Evolutionary conservation across 2,113 vertebrate genomes (phyloP), one percentile per base, ranked within the genome.

Genomic region (Malaclemys terrapin): DNA sequence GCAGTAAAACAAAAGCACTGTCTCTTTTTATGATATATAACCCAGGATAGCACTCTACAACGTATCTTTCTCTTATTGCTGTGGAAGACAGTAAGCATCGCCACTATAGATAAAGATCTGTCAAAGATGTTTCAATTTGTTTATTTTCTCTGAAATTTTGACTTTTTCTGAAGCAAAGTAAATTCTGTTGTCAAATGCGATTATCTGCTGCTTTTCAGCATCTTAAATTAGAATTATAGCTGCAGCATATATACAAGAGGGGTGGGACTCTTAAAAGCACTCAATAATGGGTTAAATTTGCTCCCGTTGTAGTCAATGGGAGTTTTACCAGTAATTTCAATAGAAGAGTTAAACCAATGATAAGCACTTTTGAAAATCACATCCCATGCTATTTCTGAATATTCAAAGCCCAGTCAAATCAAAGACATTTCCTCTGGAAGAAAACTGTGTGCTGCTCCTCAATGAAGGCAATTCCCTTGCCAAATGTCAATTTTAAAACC

Each of bases 241-340:
- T 88, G 80, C 75, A 81, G 10, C 3, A 82, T 8, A 82, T 10
- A 83, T 78, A 12, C 49, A 50, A 87, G 53, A 89, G 52, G 80
- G 94, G 50, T 91, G 88, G 1, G 2, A 84, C 38, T 84, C 12
- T 24, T 62, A 91, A 92, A 85, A 65, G 82, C 65, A 88, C 91
- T 75, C 65, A 38, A 19, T 38, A n/a, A 69, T 38, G 72, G 9
- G 90, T 85, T 87, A 88, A 56, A 62, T 78, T 72, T 82, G 13
- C 49, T 92, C 91, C 19, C 52, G 53, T 45, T 82, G 52, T 94
- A 69, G 84, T 89, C 85, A 92, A 59, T 0, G 1, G 20, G 2
- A 29, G 35, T 94, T 8, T 92, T 87, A 89, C 38, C n/a, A 84
- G 86, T 94, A 93, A 95, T 94, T 93, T 79, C 79, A 93, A 35